A percentile compares a stretch with the other conserved stretches of the same genome.
These are phyloP conservation scores for Lumbricus terrestris DNA, from an alignment of 2,888 invertebrate genomes.

Conservation along the genomic window DNA sequence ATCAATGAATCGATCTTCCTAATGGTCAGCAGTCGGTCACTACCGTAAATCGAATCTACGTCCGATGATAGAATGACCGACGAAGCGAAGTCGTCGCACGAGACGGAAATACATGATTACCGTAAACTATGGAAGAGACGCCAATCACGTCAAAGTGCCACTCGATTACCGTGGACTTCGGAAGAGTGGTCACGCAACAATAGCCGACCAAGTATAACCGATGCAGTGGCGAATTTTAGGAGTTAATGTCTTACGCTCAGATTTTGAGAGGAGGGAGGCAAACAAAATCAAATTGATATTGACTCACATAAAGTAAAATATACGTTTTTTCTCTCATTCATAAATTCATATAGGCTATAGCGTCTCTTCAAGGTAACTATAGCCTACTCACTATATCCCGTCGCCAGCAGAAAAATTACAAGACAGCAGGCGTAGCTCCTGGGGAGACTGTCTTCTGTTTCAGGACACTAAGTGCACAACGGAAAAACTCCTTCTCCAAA, in stretches of 20 bases:
- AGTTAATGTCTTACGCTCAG: background rate
- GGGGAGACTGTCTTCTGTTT: no score
- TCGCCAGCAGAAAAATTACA: no score
- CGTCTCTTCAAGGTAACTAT: no score
- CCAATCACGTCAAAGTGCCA: background rate
- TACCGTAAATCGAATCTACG: background rate
- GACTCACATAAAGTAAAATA: background rate
- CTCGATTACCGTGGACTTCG: background rate
- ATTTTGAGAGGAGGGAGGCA: background rate
- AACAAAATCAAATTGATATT: no score
- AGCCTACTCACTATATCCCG: no score
- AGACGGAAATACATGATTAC: background rate
- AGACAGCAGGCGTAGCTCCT: no score
- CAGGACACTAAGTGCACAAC: no score
- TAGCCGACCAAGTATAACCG: no score
- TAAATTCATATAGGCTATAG: no score
- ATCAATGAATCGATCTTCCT: constrained; percentile 12
- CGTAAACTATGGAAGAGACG: background rate
- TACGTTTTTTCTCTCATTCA: background rate
- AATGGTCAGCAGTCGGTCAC: background rate
- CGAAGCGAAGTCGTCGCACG: background rate
- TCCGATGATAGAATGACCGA: background rate
- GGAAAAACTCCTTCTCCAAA: no score
- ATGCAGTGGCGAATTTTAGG: no score
- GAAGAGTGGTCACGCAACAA: constrained; percentile 3